These are phyloP conservation scores for Lepus europaeus DNA, from an alignment of 2,113 vertebrate genomes.

Conservation along the genomic window DNA sequence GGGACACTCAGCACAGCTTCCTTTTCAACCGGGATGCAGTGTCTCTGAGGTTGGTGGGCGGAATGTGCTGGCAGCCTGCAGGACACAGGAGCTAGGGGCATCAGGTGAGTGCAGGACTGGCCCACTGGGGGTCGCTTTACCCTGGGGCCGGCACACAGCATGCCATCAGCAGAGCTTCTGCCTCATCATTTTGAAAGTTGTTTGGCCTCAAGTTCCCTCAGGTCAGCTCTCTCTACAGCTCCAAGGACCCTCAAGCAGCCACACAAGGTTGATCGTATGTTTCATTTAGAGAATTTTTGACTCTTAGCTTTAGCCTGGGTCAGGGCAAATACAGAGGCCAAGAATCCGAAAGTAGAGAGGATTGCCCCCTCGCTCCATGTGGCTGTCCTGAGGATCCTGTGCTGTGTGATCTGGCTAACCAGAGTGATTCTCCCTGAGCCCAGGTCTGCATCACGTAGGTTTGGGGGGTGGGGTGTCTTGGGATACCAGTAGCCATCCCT, in stretches of 20 bases:
- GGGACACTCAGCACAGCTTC: too few species aligned
- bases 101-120: neutral
- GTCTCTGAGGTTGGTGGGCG: neutral
- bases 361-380: accelerated
- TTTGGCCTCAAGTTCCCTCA: neutral
- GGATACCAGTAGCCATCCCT: neutral
- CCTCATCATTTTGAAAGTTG: neutral
- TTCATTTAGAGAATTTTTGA: neutral
- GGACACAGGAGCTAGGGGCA: too few species aligned
- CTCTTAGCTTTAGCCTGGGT: neutral
- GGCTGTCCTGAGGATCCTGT: neutral
- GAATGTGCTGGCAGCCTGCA: neutral
- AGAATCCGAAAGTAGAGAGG: neutral
- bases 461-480: neutral
- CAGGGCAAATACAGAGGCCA: neutral
- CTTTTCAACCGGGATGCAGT: neutral
- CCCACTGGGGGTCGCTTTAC: neutral
- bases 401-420: neutral
- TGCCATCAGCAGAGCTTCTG: neutral
- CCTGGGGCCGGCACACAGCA: neutral
- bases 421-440: neutral
- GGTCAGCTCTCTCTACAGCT: neutral
- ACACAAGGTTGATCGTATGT: neutral
- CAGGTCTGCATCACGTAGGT: too few species aligned
- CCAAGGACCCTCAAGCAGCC: neutral